Base-by-base conservation (phyloP, 30 jellyfish, hydroid and myxozoan genomes). In the Aurelia aurita region DNA sequence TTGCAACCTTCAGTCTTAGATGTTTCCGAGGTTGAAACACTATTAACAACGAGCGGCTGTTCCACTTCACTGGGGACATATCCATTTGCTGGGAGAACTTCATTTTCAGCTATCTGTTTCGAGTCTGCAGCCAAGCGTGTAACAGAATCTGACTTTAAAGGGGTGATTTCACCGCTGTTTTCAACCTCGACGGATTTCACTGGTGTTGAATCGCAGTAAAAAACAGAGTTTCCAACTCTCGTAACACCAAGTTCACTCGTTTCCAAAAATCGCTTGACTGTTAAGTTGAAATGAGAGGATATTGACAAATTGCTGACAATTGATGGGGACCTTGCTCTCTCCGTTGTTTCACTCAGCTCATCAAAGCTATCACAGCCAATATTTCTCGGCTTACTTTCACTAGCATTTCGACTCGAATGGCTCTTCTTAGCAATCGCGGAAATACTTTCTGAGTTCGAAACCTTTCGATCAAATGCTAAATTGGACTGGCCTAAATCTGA, bases 201-300 rank as follows among this genome's bases (percentile, higher is more conserved):
- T 8, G 51, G 9, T 39, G 2, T 8, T 39, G 51, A 39, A 39
- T 45, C 47, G 10, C 55, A 63, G n/a, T 77, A 77, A 43, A 77
- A 77, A 32, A 35, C 63, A 6, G 88, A 77, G 22, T 58, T 46
- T 9, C 88, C 88, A 15, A 77, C 60, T 9, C 46, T 63, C 59
- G 79, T 43, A 1, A 77, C 25, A 14, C 59, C 25, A 18, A 29
- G 26, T 25, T 72, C 57, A 22, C 63, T 77, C 31, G 88, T 51
- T 18, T 72, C 77, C 79, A 77, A 49, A 60, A 77, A 16, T 60
- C 71, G 39, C 53, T 68, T 34, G 32, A 77, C 79, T 8, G 88
- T 77, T 15, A 68, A 20, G 32, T 77, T 67, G 54, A 77, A 77
- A 39, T 77, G 77, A 16, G 79, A 58, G 11, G 88, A 77, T 2